Evolutionary conservation across 2,113 vertebrate genomes (phyloP), one percentile per base, ranked within the genome.

Genomic region (Murina feae): DNA sequence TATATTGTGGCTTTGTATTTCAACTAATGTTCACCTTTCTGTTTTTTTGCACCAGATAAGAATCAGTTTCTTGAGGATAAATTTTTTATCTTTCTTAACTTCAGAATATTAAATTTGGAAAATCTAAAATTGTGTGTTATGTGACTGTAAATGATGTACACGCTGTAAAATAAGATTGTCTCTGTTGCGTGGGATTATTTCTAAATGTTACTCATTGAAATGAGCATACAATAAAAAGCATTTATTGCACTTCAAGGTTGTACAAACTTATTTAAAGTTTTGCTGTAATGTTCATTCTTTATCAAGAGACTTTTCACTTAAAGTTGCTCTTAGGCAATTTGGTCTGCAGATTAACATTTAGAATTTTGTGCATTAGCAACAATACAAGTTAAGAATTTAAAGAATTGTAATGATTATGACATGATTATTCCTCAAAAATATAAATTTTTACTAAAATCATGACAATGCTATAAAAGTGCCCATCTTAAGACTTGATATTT

Each of bases 91-190:
- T 98, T 98, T 98, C 98, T 98, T 98, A 98, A 98, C 97, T 98
- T 98, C 97, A 97, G 96, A 98, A 98, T 97, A 97, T 98, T 98
- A 97, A 98, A 98, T 98, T 98, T 98, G 98, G 97, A 98, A 98
- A 98, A 98, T 96, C 97, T 98, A 98, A 97, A 97, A 95, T 97
- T 93, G 98, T 98, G 98, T 98, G 98, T 98, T 98, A 98, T 98
- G 98, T 99, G 98, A 97, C 98, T 99, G 98, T 98, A 98, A 98
- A 98, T 98, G 97, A 98, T 98, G 98, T 98, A 98, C 98, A 98
- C 98, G 97, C 98, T 98, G 98, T 98, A 98, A 98, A 98, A 98
- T 98, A 98, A 98, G 98, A 98, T 98, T 98, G 98, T 98, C 97
- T 97, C 97, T 98, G 98, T 98, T 98, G 96, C 84, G 98, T 99